These are phyloP conservation scores for Epinephelus awoara DNA, from an alignment of 2,797 vertebrate genomes.

Conservation along the genomic window DNA sequence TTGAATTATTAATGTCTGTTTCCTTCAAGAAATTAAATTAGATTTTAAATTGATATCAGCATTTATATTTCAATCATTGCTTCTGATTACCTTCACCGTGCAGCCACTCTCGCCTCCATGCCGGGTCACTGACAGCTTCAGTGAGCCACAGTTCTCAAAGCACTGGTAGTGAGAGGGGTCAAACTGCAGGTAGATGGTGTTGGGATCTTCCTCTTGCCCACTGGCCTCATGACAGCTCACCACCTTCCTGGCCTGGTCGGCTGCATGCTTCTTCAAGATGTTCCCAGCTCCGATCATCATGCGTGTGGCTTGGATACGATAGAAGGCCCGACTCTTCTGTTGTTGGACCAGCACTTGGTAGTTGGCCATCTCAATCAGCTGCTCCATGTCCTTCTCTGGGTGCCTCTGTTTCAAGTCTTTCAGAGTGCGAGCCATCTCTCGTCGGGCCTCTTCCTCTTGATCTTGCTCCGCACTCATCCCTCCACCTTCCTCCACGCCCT, in stretches of 20 bases:
- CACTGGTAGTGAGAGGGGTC: constrained; percentile 90
- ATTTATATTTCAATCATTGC: constrained; percentile 26
- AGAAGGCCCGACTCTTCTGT: constrained; percentile 92
- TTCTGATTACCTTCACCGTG: constrained; percentile 84
- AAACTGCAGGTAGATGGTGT: constrained; percentile 89
- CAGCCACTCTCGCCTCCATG: constrained; percentile 87
- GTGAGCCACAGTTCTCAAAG: constrained; percentile 91
- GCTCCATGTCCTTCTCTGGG: constrained; percentile 91
- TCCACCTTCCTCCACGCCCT: constrained; percentile 85
- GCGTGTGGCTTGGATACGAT: constrained; percentile 91
- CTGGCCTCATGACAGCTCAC: constrained; percentile 89
- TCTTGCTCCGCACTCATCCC: constrained; percentile 75
- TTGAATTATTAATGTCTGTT: constrained; percentile 59
- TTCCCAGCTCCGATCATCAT: constrained; percentile 93
- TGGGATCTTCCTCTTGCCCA: constrained; percentile 89
- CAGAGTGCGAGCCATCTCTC: constrained; percentile 90
- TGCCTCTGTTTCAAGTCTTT: constrained; percentile 90
- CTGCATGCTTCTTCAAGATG: constrained; percentile 91
- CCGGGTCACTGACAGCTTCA: constrained; percentile 86
- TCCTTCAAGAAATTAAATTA: constrained; percentile 27
- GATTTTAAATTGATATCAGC: constrained; percentile 42
- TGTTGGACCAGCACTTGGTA: constrained; percentile 91
- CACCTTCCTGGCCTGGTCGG: constrained; percentile 90
- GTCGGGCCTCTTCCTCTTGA: constrained; percentile 86
- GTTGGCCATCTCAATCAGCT: constrained; percentile 92